A percentile compares a stretch with the other conserved stretches of the same genome.
Conservation (phyloP, 2,888 invertebrate genomes). For the Aporophyla nigra region DNA sequence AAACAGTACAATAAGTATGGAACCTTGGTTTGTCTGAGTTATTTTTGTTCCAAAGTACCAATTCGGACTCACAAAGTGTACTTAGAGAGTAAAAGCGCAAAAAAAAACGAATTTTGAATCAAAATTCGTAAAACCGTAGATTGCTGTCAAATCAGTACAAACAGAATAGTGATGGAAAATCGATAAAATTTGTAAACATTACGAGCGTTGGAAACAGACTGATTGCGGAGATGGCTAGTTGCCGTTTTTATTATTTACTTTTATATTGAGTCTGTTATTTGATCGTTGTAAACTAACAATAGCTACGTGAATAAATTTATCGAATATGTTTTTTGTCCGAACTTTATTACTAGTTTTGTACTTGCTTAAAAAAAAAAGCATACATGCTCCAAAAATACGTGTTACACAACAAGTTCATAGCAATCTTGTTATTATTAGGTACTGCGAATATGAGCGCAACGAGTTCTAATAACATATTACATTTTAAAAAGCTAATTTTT, state of each 20-base stretch:
- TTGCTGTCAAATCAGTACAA: neutral
- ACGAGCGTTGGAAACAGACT: neutral
- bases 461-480: too few species aligned
- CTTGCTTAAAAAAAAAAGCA: neutral
- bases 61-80: neutral
- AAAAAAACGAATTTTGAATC: neutral
- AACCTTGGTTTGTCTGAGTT: neutral
- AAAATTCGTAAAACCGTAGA: neutral
- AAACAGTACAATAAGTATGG: neutral
- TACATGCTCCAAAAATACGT: neutral
- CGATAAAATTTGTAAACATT: neutral
- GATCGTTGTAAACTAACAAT: neutral
- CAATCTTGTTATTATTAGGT: neutral
- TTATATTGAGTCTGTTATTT: neutral
- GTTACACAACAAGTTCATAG: too few species aligned
- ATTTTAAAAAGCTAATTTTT: neutral
- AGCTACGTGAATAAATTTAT: too few species aligned
- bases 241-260: neutral
- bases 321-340: neutral
- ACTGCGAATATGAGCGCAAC: neutral
- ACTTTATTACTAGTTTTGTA: too few species aligned
- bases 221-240: neutral
- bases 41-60: neutral
- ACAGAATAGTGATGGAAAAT: neutral
- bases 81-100: neutral